Evolutionary conservation across 2,888 invertebrate species (phyloP).

Genomic region (Tortrix viridana): DNA sequence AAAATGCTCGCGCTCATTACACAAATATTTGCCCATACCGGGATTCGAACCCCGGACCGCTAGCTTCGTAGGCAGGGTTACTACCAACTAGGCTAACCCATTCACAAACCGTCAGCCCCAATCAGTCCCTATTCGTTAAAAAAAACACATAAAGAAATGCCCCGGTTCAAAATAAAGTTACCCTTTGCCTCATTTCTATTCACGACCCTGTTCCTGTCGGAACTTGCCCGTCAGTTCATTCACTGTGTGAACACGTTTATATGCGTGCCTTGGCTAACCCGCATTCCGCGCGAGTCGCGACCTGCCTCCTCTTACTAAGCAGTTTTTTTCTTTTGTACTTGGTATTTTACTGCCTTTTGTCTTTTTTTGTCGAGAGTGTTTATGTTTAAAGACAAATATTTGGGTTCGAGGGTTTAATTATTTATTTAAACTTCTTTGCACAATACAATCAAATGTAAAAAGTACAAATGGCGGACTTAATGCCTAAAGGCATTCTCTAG

Average conservation of each 20-base stretch:
- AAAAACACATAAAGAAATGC: background rate
- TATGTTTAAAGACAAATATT: constrained; percentile 6
- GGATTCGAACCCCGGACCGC: no score
- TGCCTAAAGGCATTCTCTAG: no score
- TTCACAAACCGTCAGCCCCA: background rate
- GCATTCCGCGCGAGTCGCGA: constrained; percentile 21
- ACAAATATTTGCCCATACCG: no score
- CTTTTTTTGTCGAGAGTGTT: constrained; percentile 2
- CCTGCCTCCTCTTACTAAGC: constrained; percentile 28
- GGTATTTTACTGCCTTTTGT: constrained; percentile 9
- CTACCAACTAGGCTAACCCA: background rate
- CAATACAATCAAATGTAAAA: no score
- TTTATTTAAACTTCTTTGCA: no score
- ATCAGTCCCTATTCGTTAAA: constrained; percentile 5
- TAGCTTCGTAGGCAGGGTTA: no score
- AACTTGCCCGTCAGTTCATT: constrained; percentile 16
- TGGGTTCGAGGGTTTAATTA: background rate
- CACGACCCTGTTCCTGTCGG: constrained; percentile 12
- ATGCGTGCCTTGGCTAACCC: background rate
- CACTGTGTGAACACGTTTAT: constrained; percentile 20
- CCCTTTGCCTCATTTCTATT: constrained; percentile 23
- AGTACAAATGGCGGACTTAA: no score
- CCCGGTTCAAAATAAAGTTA: background rate
- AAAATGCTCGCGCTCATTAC: no score
- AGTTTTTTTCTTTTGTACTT: constrained; percentile 24